Percentiles rank a stretch among this genome's conserved stretches.
Evolutionary conservation across 2,888 invertebrate species (phyloP).

Genomic region (Dicranocentrus wangi): DNA sequence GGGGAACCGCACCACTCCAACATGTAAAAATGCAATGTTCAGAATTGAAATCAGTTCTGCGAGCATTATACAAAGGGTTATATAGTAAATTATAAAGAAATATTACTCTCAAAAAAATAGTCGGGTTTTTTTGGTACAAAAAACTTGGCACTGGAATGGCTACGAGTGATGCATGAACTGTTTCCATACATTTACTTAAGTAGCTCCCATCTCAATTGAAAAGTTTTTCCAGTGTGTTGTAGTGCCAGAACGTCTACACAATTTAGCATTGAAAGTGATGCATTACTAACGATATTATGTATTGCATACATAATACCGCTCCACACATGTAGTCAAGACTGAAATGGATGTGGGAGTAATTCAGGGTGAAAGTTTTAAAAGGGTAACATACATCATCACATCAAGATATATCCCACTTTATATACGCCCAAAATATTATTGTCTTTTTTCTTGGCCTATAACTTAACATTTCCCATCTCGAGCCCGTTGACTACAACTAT

Average conservation of each 20-base stretch:
- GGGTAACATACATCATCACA: slow-evolving; percentile 38
- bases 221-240: neutral
- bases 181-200: slow-evolving; percentile 17
- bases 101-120: neutral
- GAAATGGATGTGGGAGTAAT: slow-evolving; percentile 42
- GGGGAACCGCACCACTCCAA: no score
- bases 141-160: neutral
- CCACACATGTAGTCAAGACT: no score
- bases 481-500: no score
- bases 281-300: neutral
- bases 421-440: neutral
- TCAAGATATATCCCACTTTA: slow-evolving; percentile 35
- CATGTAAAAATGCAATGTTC: no score
- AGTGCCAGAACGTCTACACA: neutral
- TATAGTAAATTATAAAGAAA: slow-evolving; percentile 10
- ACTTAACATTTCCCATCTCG: no score
- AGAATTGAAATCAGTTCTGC: no score
- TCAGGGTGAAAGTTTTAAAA: slow-evolving; percentile 57
- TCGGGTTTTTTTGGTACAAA: neutral
- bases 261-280: slow-evolving; percentile 21
- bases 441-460: no score
- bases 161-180: neutral
- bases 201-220: slow-evolving; percentile 44
- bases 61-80: no score
- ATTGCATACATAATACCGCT: no score